Evolutionary conservation across 2,888 invertebrate genomes (phyloP).

Genomic region (Drosophila fungiperda): DNA sequence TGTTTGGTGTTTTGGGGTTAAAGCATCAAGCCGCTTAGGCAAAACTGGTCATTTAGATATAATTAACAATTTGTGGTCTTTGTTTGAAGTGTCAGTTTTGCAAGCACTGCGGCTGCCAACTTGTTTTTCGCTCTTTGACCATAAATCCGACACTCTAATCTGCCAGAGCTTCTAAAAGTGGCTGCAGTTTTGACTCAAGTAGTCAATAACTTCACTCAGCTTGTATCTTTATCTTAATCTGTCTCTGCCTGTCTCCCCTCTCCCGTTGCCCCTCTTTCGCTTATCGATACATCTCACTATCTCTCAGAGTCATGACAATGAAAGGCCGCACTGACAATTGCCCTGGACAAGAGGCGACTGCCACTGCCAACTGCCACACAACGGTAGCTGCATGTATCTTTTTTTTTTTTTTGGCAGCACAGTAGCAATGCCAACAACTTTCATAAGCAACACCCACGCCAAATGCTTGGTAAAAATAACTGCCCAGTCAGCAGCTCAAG

Average conservation of each 20-base stretch:
- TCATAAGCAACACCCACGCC: conserved; percentile 59
- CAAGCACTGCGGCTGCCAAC: conserved; percentile 33
- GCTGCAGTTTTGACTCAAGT: conserved; percentile 21
- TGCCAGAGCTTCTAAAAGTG: conserved; percentile 23
- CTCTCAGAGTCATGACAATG: conserved; percentile 38
- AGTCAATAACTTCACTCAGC: conserved; percentile 34
- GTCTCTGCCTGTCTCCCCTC: background rate
- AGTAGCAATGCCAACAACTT: conserved; percentile 37
- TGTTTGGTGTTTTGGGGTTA: conserved; percentile 29
- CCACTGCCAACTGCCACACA: conserved; percentile 18
- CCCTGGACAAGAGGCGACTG: conserved; percentile 22
- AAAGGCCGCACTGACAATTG: conserved; percentile 49
- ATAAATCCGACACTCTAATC: conserved; percentile 35
- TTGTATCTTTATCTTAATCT: conserved; percentile 3
- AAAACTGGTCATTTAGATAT: conserved; percentile 33
- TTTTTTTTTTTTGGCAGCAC: background rate
- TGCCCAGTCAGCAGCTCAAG: conserved; percentile 49
- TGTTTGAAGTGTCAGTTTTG: conserved; percentile 37
- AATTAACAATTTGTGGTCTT: conserved; percentile 49
- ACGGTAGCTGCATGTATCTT: conserved; percentile 1
- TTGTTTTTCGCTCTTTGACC: conserved; percentile 20
- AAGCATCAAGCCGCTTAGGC: conserved; percentile 32
- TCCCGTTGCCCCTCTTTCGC: background rate
- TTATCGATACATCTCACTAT: conserved; percentile 46
- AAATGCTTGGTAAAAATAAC: conserved; percentile 14